A percentile compares a stretch with the other conserved stretches of the same genome.
Conservation (phyloP, 2,113 vertebrate species). For the Aepyceros melampus region DNA sequence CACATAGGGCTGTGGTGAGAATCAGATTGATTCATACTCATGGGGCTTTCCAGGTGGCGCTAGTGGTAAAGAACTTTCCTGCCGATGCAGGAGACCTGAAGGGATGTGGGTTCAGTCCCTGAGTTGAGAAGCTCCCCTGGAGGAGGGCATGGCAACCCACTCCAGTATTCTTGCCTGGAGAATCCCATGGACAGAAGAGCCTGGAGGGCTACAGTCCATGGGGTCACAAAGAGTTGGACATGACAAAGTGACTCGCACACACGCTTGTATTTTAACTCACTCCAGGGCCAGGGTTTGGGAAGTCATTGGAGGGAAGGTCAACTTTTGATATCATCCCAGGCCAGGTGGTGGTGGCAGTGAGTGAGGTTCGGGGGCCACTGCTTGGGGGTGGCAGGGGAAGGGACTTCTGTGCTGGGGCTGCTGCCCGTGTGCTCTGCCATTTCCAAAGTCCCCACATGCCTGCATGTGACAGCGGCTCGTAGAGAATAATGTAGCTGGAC, state of each 20-base stretch:
- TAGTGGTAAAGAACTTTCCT: not conserved
- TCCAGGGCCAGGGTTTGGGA: not conserved
- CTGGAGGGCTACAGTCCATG: not conserved
- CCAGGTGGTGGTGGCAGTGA: not conserved
- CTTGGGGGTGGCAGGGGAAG: accelerated
- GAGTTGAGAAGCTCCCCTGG: not conserved
- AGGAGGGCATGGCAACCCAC: not conserved
- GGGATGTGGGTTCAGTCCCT: not conserved
- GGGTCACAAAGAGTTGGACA: not conserved
- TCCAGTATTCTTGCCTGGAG: not conserved
- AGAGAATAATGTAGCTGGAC: accelerated
- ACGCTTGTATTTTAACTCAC: not conserved
- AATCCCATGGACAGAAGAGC: not conserved
- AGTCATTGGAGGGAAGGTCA: not conserved
- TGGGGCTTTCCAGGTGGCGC: not conserved
- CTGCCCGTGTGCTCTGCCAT: not conserved
- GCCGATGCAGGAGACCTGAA: not conserved
- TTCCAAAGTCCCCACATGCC: accelerated
- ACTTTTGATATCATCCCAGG: not conserved
- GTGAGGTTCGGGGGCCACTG: not conserved
- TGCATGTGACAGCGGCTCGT: accelerated
- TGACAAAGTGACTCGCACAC: not conserved
- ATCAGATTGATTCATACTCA: not conserved
- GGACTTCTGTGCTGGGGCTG: not conserved
- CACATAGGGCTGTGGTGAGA: not conserved